A percentile compares a stretch with the other conserved stretches of the same genome.
These are phyloP conservation scores for honey bee (Apis mellifera) DNA, from an alignment of 1,140 invertebrate species.

Conservation along the genomic window DNA sequence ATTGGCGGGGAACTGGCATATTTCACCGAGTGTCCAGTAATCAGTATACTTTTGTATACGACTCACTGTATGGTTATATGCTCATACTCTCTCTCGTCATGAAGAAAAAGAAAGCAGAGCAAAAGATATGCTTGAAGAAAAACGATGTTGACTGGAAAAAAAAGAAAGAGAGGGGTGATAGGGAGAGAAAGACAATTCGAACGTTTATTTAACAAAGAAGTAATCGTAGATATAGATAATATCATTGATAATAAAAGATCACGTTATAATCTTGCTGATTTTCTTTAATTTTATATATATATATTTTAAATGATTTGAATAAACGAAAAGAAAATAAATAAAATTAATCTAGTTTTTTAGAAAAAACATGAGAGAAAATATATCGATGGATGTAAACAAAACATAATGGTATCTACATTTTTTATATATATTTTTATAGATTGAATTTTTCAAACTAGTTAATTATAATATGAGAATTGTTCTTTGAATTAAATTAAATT, in stretches of 20 bases:
- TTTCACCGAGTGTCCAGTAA: conserved; percentile 73
- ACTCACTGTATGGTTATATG: conserved; percentile 59
- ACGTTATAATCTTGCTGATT: background rate
- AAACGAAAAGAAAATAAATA: background rate
- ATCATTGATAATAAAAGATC: background rate
- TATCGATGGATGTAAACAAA: background rate
- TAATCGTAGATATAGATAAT: conserved; percentile 34
- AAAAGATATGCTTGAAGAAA: background rate
- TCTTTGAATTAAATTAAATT: background rate
- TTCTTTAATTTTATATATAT: background rate
- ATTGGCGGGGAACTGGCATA: conserved; percentile 74
- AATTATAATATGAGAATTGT: background rate
- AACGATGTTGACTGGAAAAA: background rate
- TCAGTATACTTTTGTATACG: conserved; percentile 67
- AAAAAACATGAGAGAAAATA: background rate
- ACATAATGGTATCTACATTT: background rate
- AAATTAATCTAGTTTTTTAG: background rate
- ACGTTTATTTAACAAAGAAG: conserved; percentile 60
- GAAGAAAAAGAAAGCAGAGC: conserved; percentile 3
- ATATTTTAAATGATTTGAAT: background rate
- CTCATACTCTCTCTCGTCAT: conserved; percentile 18
- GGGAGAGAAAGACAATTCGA: conserved; percentile 25
- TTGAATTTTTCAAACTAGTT: background rate
- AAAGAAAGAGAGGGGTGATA: background rate
- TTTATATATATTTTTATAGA: background rate